Base-by-base conservation (phyloP, 2,113 vertebrate genomes). In the Bucco capensis region DNA sequence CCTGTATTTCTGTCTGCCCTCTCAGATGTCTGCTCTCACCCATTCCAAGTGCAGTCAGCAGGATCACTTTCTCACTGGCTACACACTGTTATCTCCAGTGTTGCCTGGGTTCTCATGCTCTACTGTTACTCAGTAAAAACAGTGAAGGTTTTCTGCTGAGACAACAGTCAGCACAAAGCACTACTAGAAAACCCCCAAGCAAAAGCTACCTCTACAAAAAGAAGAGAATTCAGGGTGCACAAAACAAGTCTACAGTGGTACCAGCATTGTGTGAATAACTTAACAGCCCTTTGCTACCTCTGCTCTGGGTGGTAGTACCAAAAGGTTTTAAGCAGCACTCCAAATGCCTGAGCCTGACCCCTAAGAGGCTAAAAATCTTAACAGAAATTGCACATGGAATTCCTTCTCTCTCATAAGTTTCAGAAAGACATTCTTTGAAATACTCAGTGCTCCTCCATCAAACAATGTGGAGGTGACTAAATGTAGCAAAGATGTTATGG, bases 351-450 rank as follows among this genome's bases (percentile, higher is more conserved):
- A 44, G 25, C 12, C n/a, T 58, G 42, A 92, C 31, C 58, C 58
- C 17, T 70, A 84, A 61, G 69, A 88, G 22, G 42, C 62, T 65
- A 86, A 88, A 92, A 93, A 38, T 28, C 70, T 88, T 50, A 78
- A 75, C 9, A 94, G 49, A 84, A 93, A 82, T 42, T 82, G 86
- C 53, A 75, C 24, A 50, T 17, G 74, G 77, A 90, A 94, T 75
- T 92, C 64, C 74, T 78, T 84, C 61, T 89, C 62, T 90, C 91
- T 88, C 21, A 23, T 47, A 84, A 93, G 58, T 77, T 94, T 78
- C 71, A 86, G 77, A 76, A 92, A 78, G 22, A 66, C 42, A 33
- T 66, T 75, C 22, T 84, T 79, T 89, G 50, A 94, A 93, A 93
- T 70, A 17, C 54, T 25, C 57, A 62, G 28, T 37, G 73, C 47